phyloP scores from a whole-genome alignment of 2,113 vertebrate genomes.

The Myotis lucifugus region DNA sequence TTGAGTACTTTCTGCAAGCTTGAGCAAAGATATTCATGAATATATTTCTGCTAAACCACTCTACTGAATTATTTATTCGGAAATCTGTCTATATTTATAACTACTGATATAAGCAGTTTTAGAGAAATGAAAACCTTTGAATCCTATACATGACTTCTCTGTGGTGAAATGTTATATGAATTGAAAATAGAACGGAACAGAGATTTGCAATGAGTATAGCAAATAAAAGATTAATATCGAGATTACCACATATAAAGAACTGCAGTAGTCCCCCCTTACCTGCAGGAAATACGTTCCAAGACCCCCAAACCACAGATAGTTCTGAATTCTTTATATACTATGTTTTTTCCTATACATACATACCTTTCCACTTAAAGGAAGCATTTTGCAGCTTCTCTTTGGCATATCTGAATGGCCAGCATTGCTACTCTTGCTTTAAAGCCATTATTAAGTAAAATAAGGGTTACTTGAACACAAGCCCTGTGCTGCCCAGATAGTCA shows the following conservation, averaged over 20 bases:
- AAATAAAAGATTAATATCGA: neutral
- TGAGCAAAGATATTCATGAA: constrained; percentile 64
- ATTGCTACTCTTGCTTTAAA: neutral
- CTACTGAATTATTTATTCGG: constrained; percentile 71
- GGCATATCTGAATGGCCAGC: neutral
- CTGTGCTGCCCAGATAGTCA: neutral
- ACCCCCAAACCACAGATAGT: neutral
- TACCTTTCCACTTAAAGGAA: neutral
- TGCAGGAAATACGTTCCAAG: neutral
- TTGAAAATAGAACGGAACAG: neutral
- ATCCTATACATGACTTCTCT: constrained; percentile 38
- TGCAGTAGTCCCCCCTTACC: neutral
- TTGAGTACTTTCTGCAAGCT: constrained; percentile 62
- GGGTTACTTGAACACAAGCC: neutral
- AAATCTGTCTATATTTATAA: constrained; percentile 51
- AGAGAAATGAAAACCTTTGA: constrained; percentile 62
- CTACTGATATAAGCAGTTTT: constrained; percentile 59
- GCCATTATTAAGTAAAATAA: neutral
- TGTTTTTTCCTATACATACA: too few relatives aligned
- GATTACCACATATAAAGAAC: neutral
- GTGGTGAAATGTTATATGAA: constrained; percentile 50
- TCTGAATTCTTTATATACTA: neutral
- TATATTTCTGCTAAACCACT: constrained; percentile 64
- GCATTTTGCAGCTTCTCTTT: neutral
- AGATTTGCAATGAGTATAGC: neutral